A percentile compares a stretch with the other conserved stretches of the same genome.
phyloP scores from a whole-genome alignment of 2,888 invertebrate genomes.

The Lissonota sp. region DNA sequence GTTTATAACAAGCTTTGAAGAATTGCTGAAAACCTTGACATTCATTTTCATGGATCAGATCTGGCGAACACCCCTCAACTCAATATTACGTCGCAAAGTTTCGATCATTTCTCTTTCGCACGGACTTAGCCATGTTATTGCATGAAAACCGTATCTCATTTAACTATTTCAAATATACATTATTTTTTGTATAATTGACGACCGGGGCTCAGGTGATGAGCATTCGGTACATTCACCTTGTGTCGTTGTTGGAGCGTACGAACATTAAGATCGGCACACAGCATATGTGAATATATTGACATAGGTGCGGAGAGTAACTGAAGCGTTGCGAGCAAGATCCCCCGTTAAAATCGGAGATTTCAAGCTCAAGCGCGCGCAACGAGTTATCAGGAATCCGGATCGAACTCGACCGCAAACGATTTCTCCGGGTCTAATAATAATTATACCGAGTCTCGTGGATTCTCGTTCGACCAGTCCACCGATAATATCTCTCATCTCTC shows the following conservation, averaged over 20 bases:
- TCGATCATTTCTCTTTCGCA: too few relatives aligned
- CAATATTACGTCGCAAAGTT: too few relatives aligned
- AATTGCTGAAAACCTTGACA: too few relatives aligned
- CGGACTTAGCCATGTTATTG: too few relatives aligned
- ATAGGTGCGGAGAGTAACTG: constrained; percentile 24
- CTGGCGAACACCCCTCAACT: too few relatives aligned
- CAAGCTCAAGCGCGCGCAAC: constrained; percentile 47
- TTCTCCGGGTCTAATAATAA: constrained; percentile 72
- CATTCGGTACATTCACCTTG: background rate
- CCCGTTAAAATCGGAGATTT: constrained; percentile 73
- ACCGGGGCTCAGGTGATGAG: too few relatives aligned
- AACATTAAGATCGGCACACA: background rate
- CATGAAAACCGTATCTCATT: too few relatives aligned
- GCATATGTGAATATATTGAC: background rate
- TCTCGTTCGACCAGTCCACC: constrained; percentile 77
- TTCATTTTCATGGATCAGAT: too few relatives aligned
- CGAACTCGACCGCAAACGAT: constrained; percentile 69
- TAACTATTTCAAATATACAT: too few relatives aligned
- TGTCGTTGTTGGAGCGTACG: background rate
- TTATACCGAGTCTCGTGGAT: constrained; percentile 70
- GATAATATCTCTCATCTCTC: constrained; percentile 76
- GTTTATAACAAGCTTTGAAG: too few relatives aligned
- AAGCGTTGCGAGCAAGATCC: constrained; percentile 37
- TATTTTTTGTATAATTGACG: too few relatives aligned
- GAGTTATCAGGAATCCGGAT: constrained; percentile 76